Evolutionary conservation across 2,113 vertebrate genomes (phyloP).

Genomic region (Desmodus rotundus): DNA sequence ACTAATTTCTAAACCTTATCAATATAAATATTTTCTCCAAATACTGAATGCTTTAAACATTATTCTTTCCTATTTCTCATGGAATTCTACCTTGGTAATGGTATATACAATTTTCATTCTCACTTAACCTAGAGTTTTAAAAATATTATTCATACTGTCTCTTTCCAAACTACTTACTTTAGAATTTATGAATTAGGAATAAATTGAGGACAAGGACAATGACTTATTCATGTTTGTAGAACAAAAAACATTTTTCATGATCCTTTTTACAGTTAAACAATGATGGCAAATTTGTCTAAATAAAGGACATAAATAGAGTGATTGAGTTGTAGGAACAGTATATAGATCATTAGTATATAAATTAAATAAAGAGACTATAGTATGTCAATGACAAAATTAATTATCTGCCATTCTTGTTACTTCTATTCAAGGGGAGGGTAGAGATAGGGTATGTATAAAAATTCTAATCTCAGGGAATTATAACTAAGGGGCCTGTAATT

Average conservation of each 20-base stretch:
- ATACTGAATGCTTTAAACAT: neutral
- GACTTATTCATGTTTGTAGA: neutral
- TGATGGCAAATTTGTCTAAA: neutral
- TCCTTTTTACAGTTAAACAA: neutral
- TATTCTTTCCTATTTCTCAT: neutral
- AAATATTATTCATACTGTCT: neutral
- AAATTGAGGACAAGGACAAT: neutral
- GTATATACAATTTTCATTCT: neutral
- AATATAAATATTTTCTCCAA: slow-evolving; percentile 19
- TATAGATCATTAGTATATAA: neutral
- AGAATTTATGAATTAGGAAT: slow-evolving; percentile 7
- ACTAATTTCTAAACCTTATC: neutral
- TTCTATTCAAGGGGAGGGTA: neutral
- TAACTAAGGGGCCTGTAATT: neutral
- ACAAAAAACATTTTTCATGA: neutral
- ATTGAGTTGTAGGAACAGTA: neutral
- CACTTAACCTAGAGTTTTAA: neutral
- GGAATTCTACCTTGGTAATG: neutral
- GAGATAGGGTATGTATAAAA: neutral
- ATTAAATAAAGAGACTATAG: neutral
- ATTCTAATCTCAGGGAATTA: neutral
- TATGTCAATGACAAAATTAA: neutral
- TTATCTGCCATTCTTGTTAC: neutral
- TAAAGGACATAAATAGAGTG: neutral
- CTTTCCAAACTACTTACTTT: neutral